Evolutionary conservation across 1,140 invertebrate genomes (phyloP), one percentile per base, ranked within the genome.

Genomic region (Dendroctonus valens): DNA sequence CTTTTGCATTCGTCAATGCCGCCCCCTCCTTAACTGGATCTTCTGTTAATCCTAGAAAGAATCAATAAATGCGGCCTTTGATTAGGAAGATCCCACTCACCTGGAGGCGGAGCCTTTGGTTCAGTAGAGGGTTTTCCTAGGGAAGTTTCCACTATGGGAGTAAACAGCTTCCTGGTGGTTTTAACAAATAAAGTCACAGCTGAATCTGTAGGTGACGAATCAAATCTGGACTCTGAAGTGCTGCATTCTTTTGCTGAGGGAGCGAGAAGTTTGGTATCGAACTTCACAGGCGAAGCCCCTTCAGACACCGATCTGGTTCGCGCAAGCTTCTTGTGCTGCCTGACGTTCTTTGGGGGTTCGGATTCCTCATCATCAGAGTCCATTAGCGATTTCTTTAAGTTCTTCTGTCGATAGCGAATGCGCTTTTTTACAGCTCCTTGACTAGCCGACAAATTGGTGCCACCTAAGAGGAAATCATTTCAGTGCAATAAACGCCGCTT

Each of bases 111-210:
- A 2, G 26, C 26, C 26, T 26, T 26, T 26, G 26, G 26, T 26
- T 26, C 26, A 26, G 26, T 3, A 26, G 26, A 26, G 26, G 26
- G 26, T 46, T 15, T 59, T 14, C 14, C 52, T n/a, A 72, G 65
- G 57, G 67, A 62, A 38, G 67, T 74, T 65, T 72, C 77, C 9
- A 83, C 82, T 7, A 90, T 82, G 0, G 89, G 87, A 0, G 88
- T 88, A 69, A 91, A 91, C 62, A 91, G 84, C 79, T 89, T 90
- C 39, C 88, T 81, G 53, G 87, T 91, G 0, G 89, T 91, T 74
- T 89, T 89, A 0, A 91, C 86, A 61, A 91, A 89, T 6, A 91
- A 82, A 75, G 80, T 80, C 14, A 74, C 73, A 57, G 79, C 65
- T 64, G 76, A 75, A 71, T 74, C 69, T 53, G 69, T 11, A 41